A percentile compares a stretch with the other conserved stretches of the same genome.
These are phyloP conservation scores for Scytalopus superciliaris DNA, from an alignment of 2,113 vertebrate genomes.

Conservation along the genomic window DNA sequence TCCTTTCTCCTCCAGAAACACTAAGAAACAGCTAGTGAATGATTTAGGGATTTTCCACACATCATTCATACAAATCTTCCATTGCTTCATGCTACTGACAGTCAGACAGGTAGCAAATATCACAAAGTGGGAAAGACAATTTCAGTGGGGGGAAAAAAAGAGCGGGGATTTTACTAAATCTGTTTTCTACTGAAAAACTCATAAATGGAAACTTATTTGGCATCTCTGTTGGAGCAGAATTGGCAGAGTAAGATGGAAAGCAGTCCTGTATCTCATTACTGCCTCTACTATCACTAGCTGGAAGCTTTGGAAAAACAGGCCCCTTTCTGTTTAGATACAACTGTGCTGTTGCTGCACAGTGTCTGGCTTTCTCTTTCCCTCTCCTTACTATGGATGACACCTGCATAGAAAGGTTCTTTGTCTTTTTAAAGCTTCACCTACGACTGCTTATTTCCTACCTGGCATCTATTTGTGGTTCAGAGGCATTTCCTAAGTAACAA, in stretches of 20 bases:
- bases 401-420: background rate
- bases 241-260: constrained; percentile 53
- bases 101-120: constrained; percentile 34
- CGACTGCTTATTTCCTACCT: background rate
- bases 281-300: constrained; percentile 34
- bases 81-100: constrained; percentile 24
- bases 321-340: constrained; percentile 17
- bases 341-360: background rate
- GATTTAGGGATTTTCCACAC: constrained; percentile 16
- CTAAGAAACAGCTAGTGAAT: background rate
- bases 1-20: constrained; percentile 9
- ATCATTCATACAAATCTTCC: constrained; percentile 7
- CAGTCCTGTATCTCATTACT: constrained; percentile 37
- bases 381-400: background rate
- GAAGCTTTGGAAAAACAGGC: constrained; percentile 15
- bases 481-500: background rate
- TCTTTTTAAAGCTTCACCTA: background rate
- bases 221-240: constrained; percentile 1
- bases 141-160: background rate
- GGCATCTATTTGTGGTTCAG: background rate
- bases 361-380: background rate
- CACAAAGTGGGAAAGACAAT: background rate
- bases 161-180: background rate
- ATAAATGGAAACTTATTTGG: constrained; percentile 45
- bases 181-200: constrained; percentile 32